Conservation (phyloP, 2,797 vertebrate genomes). For the Eulemur rubriventer region DNA sequence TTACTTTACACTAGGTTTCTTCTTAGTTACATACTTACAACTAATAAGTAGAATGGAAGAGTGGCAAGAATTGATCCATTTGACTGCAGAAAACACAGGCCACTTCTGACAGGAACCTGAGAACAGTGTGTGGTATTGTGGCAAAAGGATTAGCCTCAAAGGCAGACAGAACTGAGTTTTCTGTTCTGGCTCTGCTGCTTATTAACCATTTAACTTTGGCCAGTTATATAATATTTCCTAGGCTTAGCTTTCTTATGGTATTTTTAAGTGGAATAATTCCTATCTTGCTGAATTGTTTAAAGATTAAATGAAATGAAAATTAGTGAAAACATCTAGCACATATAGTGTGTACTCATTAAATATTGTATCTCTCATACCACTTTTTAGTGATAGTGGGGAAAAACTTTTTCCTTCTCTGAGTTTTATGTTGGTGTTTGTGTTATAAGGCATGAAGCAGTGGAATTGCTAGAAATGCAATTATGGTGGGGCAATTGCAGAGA, state of each 20-base stretch:
- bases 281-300: not conserved
- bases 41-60: not conserved
- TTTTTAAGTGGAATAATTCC: conserved; percentile 11
- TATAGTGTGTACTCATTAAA: not conserved
- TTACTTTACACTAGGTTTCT: not conserved
- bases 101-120: not conserved
- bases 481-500: not conserved
- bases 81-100: not conserved
- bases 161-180: not conserved
- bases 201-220: not conserved
- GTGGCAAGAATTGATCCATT: not conserved
- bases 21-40: not conserved
- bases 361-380: not conserved
- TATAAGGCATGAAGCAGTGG: not conserved
- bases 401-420: not conserved
- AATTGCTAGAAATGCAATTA: not conserved
- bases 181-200: not conserved
- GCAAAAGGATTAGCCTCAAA: not conserved
- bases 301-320: conserved; percentile 6
- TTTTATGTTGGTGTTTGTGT: not conserved
- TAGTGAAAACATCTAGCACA: not conserved
- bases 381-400: not conserved
- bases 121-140: not conserved
- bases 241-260: not conserved
- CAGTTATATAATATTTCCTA: not conserved